Percentiles rank a stretch among this genome's conserved stretches.
phyloP scores from a whole-genome alignment of 2,113 vertebrate genomes.

The Aplodontia rufa region DNA sequence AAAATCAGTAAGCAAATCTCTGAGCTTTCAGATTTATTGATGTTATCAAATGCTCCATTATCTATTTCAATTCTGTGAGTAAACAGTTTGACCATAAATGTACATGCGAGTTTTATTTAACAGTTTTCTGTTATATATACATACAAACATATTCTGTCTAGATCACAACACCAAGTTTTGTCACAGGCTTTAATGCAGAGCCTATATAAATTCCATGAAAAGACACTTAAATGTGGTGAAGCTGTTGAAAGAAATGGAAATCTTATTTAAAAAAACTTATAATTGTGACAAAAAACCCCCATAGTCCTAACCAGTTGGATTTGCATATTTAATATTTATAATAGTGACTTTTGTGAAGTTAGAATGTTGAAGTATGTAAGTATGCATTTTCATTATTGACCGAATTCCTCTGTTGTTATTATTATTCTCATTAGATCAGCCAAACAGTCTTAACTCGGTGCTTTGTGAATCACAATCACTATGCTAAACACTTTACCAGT shows the following conservation, averaged over 20 bases:
- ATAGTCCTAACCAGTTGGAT: background rate
- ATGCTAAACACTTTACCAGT: background rate
- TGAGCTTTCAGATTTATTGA: slow-evolving; percentile 18
- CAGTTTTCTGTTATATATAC: background rate
- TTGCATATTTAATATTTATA: background rate
- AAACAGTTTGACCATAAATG: background rate
- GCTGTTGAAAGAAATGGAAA: background rate
- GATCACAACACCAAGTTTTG: background rate
- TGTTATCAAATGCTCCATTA: background rate
- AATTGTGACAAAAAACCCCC: background rate
- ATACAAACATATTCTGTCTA: background rate
- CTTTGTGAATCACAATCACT: background rate
- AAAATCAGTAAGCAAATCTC: background rate
- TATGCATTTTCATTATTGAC: background rate
- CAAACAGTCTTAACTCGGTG: background rate
- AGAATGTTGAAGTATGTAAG: background rate
- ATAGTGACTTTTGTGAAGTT: background rate
- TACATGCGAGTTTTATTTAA: background rate
- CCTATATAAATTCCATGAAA: background rate
- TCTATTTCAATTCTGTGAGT: background rate
- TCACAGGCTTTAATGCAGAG: background rate
- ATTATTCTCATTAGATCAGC: background rate
- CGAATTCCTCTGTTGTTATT: background rate
- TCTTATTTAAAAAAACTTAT: background rate
- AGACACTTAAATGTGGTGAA: background rate